Percentiles rank a stretch among this genome's conserved stretches.
Evolutionary conservation across 2,888 invertebrate species (phyloP).

Genomic region (Ectobius pallidus): DNA sequence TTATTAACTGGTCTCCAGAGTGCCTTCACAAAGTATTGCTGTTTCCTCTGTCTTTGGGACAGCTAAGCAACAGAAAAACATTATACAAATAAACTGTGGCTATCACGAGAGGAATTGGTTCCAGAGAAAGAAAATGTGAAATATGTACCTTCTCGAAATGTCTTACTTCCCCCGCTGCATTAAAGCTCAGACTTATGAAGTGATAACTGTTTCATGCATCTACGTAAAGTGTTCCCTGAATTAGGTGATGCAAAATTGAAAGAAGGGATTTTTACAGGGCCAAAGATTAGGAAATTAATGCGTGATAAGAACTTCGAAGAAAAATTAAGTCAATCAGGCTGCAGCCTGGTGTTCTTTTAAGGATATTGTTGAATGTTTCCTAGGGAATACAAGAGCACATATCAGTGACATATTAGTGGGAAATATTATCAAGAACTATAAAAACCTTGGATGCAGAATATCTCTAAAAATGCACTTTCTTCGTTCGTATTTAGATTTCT

Average conservation of each 20-base stretch:
- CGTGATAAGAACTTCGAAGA: too few relatives aligned
- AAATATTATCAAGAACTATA: not conserved
- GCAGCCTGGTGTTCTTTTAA: not conserved
- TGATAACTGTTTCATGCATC: not conserved
- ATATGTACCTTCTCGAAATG: not conserved
- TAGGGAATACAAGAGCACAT: not conserved
- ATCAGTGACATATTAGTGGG: not conserved
- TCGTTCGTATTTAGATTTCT: not conserved
- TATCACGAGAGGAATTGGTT: not conserved
- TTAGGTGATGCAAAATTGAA: too few relatives aligned
- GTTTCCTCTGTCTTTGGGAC: too few relatives aligned
- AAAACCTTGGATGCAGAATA: not conserved
- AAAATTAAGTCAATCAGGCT: not conserved
- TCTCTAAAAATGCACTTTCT: not conserved
- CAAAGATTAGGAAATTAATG: too few relatives aligned
- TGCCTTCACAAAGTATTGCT: too few relatives aligned
- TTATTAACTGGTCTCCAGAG: too few relatives aligned
- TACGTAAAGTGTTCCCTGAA: too few relatives aligned
- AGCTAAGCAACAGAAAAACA: not conserved
- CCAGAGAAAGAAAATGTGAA: not conserved
- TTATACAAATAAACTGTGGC: not conserved
- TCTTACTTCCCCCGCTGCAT: not conserved
- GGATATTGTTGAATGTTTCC: not conserved
- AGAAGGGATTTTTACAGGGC: too few relatives aligned
- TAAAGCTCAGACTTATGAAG: not conserved